Base-by-base conservation (phyloP, 2,797 vertebrate species). In the Eulemur coronatus region DNA sequence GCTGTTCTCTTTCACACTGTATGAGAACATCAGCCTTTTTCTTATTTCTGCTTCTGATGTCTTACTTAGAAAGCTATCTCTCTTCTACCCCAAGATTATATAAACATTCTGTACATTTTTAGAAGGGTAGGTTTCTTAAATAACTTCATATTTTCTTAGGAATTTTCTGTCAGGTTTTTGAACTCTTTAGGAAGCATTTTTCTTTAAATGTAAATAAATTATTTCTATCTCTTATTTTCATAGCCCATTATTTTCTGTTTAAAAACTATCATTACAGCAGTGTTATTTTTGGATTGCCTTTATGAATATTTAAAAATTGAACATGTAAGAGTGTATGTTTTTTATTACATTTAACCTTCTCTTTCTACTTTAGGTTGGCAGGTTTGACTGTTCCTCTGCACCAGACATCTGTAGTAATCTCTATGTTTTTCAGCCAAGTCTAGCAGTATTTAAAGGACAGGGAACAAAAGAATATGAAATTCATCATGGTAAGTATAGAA, bases 391-490 rank as follows among this genome's bases (percentile, higher is more conserved):
- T 89, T 91, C 97, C 30, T 97, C 98, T 8, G 99, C 99, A 88
- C 97, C 98, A 30, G 95, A 98, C 30, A 72, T 99, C 94, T 99
- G 99, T 97, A 98, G 97, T 91, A 99, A 99, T 41, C 98, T 99
- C 0, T 99, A 99, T 97, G 99, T 99, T 97, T 99, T 99, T 41
- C 99, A 99, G 97, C 98, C 99, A 9, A 99, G 99, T 82, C 98
- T 99, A 59, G 99, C 99, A 3, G 99, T 99, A 76, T 99, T 99
- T 98, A 99, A 99, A 99, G 99, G 99, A 89, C 99, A 99, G 72
- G 99, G 99, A 93, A 98, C 99, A 95, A 98, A 99, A 69, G 99
- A 99, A 98, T 99, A 99, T 97, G 99, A 99, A 99, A 99, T 99
- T 96, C 99, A 99, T 98, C 99, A 99, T 10, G 99, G 99, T 99